Evolutionary conservation across 1,140 invertebrate species (phyloP).

Genomic region (Druon quercuslanigerum): DNA sequence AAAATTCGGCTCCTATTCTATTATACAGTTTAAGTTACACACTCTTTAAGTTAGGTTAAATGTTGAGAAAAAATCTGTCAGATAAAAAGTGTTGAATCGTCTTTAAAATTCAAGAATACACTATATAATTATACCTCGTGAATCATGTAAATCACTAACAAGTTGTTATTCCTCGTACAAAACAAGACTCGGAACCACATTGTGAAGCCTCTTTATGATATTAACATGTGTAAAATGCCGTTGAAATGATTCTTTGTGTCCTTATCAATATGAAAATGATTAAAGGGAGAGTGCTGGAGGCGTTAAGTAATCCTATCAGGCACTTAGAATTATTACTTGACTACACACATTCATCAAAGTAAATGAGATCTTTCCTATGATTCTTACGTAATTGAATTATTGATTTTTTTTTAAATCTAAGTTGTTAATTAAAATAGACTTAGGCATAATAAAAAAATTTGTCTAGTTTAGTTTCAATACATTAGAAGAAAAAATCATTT

Average conservation of each 20-base stretch:
- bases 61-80: no score
- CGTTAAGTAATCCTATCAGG: slow-evolving; percentile 12
- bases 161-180: slow-evolving; percentile 18
- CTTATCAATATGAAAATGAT: slow-evolving; percentile 26
- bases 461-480: no score
- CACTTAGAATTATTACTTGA: slow-evolving; percentile 14
- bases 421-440: no score
- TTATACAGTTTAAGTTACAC: no score
- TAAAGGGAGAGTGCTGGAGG: not conserved
- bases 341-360: not conserved
- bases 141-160: slow-evolving; percentile 19
- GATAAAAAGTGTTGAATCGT: not conserved
- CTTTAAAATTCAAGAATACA: slow-evolving; percentile 7
- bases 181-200: not conserved
- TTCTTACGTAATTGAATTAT: not conserved
- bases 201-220: not conserved
- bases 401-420: not conserved
- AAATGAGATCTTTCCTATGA: not conserved
- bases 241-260: slow-evolving; percentile 29
- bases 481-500: no score
- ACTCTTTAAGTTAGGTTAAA: no score
- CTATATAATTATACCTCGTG: slow-evolving; percentile 24
- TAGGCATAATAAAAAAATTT: no score
- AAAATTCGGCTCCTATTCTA: no score
- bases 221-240: slow-evolving; percentile 21